phyloP scores from a whole-genome alignment of 2,113 vertebrate species.

The Otolemur garnettii region DNA sequence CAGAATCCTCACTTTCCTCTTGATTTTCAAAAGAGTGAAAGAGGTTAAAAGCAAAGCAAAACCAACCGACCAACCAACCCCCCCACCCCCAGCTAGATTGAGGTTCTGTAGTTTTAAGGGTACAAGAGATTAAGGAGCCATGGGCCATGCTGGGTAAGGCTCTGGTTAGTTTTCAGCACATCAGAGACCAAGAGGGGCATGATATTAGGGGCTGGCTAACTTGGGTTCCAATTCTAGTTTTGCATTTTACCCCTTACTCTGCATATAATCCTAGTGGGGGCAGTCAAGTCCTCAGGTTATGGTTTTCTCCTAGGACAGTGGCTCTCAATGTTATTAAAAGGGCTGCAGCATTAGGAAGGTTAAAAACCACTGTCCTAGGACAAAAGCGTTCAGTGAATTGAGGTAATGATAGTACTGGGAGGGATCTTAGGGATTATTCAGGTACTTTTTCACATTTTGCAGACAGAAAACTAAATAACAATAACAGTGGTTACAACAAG shows the following conservation, averaged over 20 bases:
- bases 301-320: background rate
- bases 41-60: background rate
- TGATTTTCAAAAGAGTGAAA: slow-evolving; percentile 39
- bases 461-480: slow-evolving; percentile 11
- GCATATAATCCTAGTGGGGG: background rate
- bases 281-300: background rate
- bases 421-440: background rate
- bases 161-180: background rate
- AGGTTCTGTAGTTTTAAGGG: background rate
- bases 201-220: background rate
- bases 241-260: background rate
- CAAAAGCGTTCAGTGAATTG: slow-evolving; percentile 9
- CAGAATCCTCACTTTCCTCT: background rate
- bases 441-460: slow-evolving; percentile 1
- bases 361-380: background rate
- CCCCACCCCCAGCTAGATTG: background rate
- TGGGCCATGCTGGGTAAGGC: background rate
- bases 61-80: background rate
- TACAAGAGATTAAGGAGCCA: background rate
- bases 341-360: too few species aligned
- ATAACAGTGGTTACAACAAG: background rate
- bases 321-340: too few species aligned
- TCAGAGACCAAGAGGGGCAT: background rate
- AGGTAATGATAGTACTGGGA: background rate
- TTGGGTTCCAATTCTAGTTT: slow-evolving; percentile 8